Conservation (phyloP, 2,113 vertebrate genomes). For the Phaethornis superciliosus region DNA sequence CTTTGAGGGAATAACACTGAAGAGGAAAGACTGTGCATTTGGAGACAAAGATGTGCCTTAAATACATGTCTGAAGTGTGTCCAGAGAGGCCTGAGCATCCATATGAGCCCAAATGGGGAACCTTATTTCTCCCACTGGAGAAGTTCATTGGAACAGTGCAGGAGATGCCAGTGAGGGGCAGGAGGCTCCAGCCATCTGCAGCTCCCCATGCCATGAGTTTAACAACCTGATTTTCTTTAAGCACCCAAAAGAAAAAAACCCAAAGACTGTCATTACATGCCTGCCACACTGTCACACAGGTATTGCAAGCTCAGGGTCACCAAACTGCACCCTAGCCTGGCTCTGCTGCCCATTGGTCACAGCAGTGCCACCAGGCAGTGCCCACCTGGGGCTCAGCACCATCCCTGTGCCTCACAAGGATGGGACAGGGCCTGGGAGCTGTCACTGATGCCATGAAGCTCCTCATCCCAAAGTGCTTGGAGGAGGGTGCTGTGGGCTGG, state of each 20-base stretch:
- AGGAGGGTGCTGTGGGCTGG: neutral
- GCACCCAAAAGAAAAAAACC: rapidly evolving
- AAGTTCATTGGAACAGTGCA: neutral
- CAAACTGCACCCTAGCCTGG: neutral
- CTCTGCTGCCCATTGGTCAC: neutral
- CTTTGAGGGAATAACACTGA: neutral
- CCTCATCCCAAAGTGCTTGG: neutral
- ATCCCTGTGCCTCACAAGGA: rapidly evolving
- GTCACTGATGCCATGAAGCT: rapidly evolving
- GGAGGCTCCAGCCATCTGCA: neutral
- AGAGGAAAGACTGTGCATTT: neutral
- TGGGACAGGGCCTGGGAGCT: rapidly evolving
- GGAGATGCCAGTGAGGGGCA: neutral
- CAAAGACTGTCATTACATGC: neutral
- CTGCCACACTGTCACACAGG: rapidly evolving
- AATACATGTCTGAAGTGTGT: neutral
- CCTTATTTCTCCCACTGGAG: neutral
- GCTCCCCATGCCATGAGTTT: neutral
- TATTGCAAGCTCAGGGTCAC: neutral
- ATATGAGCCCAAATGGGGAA: neutral
- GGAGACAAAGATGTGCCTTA: neutral
- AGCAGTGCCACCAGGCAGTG: neutral
- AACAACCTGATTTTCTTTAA: neutral
- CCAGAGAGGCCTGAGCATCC: neutral
- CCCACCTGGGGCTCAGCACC: neutral